These are phyloP conservation scores for Tyto alba DNA, from an alignment of 2,113 vertebrate genomes.

Conservation along the genomic window DNA sequence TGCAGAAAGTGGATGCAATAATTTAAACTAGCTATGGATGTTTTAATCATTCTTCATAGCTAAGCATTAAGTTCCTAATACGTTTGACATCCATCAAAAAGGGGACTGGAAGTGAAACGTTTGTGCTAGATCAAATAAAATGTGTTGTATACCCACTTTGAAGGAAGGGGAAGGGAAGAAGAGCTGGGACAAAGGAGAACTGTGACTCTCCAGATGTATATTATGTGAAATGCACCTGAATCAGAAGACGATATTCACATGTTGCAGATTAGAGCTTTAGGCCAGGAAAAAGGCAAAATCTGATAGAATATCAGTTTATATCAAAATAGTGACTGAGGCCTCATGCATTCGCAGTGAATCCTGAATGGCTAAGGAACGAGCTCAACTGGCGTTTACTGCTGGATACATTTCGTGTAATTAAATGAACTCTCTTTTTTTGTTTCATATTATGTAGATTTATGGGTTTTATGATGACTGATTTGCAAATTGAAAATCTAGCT, in stretches of 20 bases:
- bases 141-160: background rate
- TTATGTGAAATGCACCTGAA: background rate
- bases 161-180: background rate
- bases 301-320: background rate
- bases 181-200: background rate
- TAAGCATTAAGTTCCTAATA: background rate
- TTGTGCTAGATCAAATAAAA: background rate
- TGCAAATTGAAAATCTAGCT: background rate
- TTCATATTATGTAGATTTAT: background rate
- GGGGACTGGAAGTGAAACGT: background rate
- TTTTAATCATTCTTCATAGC: background rate
- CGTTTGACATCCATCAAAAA: background rate
- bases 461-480: background rate
- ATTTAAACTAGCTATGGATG: background rate
- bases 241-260: background rate
- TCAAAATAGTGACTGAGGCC: background rate
- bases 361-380: background rate
- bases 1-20: background rate
- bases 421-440: background rate
- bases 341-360: background rate
- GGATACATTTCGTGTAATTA: background rate
- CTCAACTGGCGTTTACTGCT: background rate
- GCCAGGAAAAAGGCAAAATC: background rate
- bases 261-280: background rate
- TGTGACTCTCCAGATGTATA: background rate